A percentile compares a stretch with the other conserved stretches of the same genome.
Evolutionary conservation across 35 echinoderm and acorn worm genomes (phyloP).

Genomic region (Ophioderma brevispina): DNA sequence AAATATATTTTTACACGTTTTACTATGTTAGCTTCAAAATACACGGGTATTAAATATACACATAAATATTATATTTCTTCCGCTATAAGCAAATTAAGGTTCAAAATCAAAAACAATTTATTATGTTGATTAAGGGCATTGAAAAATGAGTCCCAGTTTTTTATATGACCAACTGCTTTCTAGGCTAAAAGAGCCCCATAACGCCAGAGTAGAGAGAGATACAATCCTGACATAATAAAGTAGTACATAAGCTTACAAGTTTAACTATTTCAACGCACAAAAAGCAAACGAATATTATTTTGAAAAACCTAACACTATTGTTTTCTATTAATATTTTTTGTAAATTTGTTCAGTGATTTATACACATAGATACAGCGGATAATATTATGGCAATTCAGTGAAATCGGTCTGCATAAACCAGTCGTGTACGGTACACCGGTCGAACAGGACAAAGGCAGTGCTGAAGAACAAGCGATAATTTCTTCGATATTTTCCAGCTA

Average conservation of each 20-base stretch:
- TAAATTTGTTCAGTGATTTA: not conserved
- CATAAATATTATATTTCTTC: too few species aligned
- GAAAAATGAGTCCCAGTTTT: not conserved
- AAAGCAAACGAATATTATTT: not conserved
- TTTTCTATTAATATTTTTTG: not conserved
- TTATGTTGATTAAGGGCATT: too few species aligned
- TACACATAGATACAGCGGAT: not conserved
- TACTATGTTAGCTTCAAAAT: too few species aligned
- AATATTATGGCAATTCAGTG: not conserved
- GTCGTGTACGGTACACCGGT: not conserved
- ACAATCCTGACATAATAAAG: not conserved
- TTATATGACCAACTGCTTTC: not conserved
- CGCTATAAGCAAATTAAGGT: too few species aligned
- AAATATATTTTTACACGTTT: too few species aligned
- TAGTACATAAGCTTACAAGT: not conserved
- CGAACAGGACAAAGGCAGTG: not conserved
- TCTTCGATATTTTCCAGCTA: not conserved
- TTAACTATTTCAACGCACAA: not conserved
- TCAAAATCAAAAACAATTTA: too few species aligned
- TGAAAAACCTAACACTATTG: not conserved
- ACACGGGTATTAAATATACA: too few species aligned
- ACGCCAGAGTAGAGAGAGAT: not conserved
- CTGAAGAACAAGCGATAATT: not conserved
- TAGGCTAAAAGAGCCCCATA: not conserved
- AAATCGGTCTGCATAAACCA: not conserved